Base-by-base conservation (phyloP, 2,888 invertebrate genomes). In the Ommatoiulus sabulosus region DNA sequence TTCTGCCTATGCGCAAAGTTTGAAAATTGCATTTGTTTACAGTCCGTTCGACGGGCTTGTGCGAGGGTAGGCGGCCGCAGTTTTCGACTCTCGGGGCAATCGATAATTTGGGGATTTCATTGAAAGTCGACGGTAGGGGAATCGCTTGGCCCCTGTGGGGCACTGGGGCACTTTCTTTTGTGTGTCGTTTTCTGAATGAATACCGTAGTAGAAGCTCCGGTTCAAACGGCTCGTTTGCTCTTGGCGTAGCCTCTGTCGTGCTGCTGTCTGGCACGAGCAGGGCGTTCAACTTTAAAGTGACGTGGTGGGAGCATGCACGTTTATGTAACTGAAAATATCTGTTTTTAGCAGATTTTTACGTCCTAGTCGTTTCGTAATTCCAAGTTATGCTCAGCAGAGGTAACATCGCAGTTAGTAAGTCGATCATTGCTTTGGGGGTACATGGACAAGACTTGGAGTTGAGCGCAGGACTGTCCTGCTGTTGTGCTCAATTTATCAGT, bases 21-120 rank as follows among this genome's bases (percentile, higher is more conserved):
- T 63, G 52, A 52, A 52, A 52, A 52, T 63, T 63, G 63, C 63
- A 17, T 63, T 63, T 63, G 63, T 63, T 63, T n/a, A 7, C 63
- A n/a, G n/a, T 63, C n/a, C n/a, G 63, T 63, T 63, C n/a, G 15
- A 6, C 17, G 63, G n/a, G 17, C 63, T 63, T 63, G 63, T 63
- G 63, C 63, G 63, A 63, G 63, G 63, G 63, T 63, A 63, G n/a
- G 63, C 63, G 17, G 0, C n/a, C n/a, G n/a, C 46, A 8, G 46
- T 8, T 46, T 46, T 46, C 46, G 46, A 8, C 6, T 46, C 46
- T 46, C n/a, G n/a, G 63, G 4, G 63, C 15, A 63, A 63, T 63
- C 63, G 63, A 63, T 63, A 63, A 63, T 63, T 63, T 63, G n/a
- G 63, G 52, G 52, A 63, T 63, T 63, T 63, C 63, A n/a, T 17